A percentile compares a stretch with the other conserved stretches of the same genome.
Evolutionary conservation across 2,797 vertebrate genomes (phyloP).

Genomic region (Salarias fasciatus): DNA sequence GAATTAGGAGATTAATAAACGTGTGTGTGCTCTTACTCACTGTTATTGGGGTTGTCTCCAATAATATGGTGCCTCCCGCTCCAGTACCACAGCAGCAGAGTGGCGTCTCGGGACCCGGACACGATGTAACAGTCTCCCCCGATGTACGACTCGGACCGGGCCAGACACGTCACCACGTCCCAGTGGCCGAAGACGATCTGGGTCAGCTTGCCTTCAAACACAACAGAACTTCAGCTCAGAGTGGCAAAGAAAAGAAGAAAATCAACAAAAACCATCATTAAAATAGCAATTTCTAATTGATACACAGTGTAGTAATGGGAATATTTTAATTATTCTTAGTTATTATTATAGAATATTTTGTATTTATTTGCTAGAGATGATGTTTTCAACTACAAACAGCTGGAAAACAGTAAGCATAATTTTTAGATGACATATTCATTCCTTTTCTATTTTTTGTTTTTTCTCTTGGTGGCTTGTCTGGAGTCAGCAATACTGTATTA

Average conservation of each 20-base stretch:
- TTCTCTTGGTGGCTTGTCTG: too few relatives aligned
- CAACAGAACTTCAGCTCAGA: background rate
- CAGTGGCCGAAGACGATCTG: conserved; percentile 98
- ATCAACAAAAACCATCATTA: too few relatives aligned
- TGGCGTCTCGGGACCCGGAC: conserved; percentile 95
- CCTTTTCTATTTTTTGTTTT: too few relatives aligned
- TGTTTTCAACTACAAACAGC: too few relatives aligned
- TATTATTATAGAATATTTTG: too few relatives aligned
- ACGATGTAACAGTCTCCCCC: conserved; percentile 98
- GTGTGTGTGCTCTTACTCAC: conserved; percentile 80
- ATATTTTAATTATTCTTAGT: too few relatives aligned
- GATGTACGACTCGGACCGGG: conserved; percentile 95
- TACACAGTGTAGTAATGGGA: too few relatives aligned
- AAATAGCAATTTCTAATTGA: too few relatives aligned
- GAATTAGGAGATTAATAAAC: too few relatives aligned
- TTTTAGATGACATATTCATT: too few relatives aligned
- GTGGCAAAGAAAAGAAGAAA: background rate
- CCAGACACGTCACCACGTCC: conserved; percentile 97
- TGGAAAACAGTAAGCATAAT: too few relatives aligned
- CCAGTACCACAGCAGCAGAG: conserved; percentile 97
- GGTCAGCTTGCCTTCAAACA: conserved; percentile 89
- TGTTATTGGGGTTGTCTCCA: conserved; percentile 96
- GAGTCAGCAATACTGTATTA: conserved; percentile 60
- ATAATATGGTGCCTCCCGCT: conserved; percentile 97
- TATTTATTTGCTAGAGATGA: too few relatives aligned